phyloP scores from a whole-genome alignment of 2,113 vertebrate genomes.

The Indri indri region DNA sequence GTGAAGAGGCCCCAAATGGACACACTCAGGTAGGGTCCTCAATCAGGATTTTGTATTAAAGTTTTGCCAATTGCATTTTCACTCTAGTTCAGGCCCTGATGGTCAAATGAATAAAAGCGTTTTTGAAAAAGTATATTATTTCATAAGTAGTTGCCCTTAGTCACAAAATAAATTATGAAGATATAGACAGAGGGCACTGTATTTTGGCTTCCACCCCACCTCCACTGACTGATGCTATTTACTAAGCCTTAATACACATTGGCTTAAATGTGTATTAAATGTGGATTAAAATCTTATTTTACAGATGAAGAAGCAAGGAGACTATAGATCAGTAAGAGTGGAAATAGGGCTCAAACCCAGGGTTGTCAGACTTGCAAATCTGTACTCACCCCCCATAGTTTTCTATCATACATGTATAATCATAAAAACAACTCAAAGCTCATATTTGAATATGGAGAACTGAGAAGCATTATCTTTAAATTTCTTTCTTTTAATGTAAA shows the following conservation, averaged over 20 bases:
- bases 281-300: constrained; percentile 10
- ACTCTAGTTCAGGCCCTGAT: background rate
- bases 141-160: background rate
- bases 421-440: background rate
- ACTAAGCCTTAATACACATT: background rate
- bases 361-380: background rate
- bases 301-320: background rate
- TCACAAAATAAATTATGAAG: constrained; percentile 1
- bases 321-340: background rate
- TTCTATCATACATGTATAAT: background rate
- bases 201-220: background rate
- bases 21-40: background rate
- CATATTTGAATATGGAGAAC: background rate
- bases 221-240: background rate
- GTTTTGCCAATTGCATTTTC: background rate
- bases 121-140: background rate
- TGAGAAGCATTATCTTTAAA: background rate
- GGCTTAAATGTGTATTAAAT: too few relatives aligned
- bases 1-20: background rate
- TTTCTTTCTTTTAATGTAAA: background rate
- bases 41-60: background rate
- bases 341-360: background rate
- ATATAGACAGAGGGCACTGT: background rate
- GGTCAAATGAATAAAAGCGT: background rate
- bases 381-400: background rate